Evolutionary conservation across 2,797 vertebrate genomes (phyloP), one percentile per base, ranked within the genome.

Genomic region (Melanotaenia parkinsoni): DNA sequence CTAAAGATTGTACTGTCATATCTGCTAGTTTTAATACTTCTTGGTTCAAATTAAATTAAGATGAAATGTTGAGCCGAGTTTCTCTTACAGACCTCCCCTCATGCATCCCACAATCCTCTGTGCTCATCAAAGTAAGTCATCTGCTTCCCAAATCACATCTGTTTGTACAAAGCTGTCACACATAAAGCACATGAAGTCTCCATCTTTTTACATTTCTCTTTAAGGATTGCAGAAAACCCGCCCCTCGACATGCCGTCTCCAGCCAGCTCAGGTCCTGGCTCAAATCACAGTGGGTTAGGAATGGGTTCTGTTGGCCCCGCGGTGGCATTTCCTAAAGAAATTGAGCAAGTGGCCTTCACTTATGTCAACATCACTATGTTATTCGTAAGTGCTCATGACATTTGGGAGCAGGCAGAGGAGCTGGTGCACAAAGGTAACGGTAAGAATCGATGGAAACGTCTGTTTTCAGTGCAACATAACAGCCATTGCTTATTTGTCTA

Each of bases 361-460:
- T 99, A 98, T 0, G 88, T 99, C 89, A 96, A 92, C 92, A 97
- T 99, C 89, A 99, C 98, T 0, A 93, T 94, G 5, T 94, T 96
- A 20, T 91, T 97, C 82, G 91, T 99, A 68, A 95, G 30, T 5
- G 97, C 97, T 0, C 95, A 96, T 33, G 94, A 97, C 53, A 86
- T 94, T 33, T 99, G 98, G 98, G 98, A 98, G 83, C 95, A 96
- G 90, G 96, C 97, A 0, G 96, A 97, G 81, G 88, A 89, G 50
- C 88, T 98, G 35, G 90, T 92, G 18, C 89, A 77, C 63, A 95
- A 89, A 88, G 95, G 95, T 88, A 96, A 93, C 63, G 97, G 98
- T 99, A 88, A 92, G 92, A 53, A 60, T 5, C 4, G 54, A 63
- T 9, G 13, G 8, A 58, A 53, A 24, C 4, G 22, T 24, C 11